These are phyloP conservation scores for Gymnocheta viridis DNA, from an alignment of 2,888 invertebrate genomes.

Conservation along the genomic window DNA sequence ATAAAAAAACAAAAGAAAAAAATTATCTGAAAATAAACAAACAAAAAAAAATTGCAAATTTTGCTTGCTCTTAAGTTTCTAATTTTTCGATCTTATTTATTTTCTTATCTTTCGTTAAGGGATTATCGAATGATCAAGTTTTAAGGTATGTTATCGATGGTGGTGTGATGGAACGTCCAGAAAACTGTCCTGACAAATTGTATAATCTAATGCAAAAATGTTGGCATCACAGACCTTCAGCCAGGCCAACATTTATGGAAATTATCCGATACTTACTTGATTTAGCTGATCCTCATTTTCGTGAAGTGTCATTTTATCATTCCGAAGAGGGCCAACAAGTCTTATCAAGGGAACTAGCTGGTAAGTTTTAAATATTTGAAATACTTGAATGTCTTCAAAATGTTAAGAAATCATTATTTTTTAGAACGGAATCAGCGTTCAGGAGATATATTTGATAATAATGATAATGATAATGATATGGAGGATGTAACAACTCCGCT, in stretches of 20 bases:
- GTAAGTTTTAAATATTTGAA: constrained; percentile 43
- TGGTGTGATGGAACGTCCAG: constrained; percentile 96
- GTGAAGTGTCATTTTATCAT: constrained; percentile 85
- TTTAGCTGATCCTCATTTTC: constrained; percentile 85
- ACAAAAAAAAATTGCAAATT: too few relatives aligned
- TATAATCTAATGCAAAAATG: constrained; percentile 95
- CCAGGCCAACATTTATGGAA: constrained; percentile 92
- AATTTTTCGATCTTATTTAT: not conserved
- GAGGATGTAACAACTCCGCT: constrained; percentile 82
- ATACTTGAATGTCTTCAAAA: not conserved
- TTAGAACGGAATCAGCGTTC: constrained; percentile 71
- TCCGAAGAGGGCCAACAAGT: constrained; percentile 82
- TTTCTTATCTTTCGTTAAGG: constrained; percentile 82
- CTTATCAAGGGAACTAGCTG: constrained; percentile 75
- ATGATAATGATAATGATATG: constrained; percentile 76
- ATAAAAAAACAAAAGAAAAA: too few relatives aligned
- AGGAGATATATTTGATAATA: constrained; percentile 73
- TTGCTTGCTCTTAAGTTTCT: not conserved
- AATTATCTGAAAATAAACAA: too few relatives aligned
- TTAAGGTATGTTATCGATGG: constrained; percentile 94
- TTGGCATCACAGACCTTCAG: constrained; percentile 92
- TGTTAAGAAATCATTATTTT: not conserved
- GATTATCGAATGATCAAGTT: constrained; percentile 95
- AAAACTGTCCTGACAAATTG: constrained; percentile 96
- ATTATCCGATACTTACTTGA: constrained; percentile 89